Evolutionary conservation across 2,113 vertebrate species (phyloP), one percentile per base, ranked within the genome.

Genomic region (Sakesphorus luctuosus): DNA sequence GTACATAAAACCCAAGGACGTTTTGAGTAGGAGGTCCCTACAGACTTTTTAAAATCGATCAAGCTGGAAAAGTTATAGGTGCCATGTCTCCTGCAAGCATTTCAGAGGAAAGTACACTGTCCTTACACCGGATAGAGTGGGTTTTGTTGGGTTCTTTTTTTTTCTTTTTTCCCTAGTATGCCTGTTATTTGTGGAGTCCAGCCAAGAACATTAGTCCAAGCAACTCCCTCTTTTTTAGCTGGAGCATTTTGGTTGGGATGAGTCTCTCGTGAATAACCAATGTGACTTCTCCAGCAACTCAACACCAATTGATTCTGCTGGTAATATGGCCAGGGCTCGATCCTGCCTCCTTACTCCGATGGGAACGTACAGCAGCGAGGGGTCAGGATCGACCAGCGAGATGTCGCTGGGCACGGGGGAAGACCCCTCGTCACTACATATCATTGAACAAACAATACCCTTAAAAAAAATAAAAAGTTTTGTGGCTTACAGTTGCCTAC

Each of bases 151-250:
- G 44, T 68, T 18, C 10, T 20, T 23, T 33, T 5, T 31, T 44
- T 18, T 26, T 26, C 19, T 55, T 55, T 55, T 55, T 21, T 21
- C 20, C 11, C 38, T 59, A 84, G 23, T 74, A 77, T 88, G 38
- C 67, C 53, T 63, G 87, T n/a, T 94, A 80, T 85, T 65, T 36
- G 77, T 93, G 88, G 73, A 80, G 69, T 84, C 89, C 56, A 90
- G 94, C 96, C 95, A 92, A 97, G 94, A 90, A 95, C 84, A 85
- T 86, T 93, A 88, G 86, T 83, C 67, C 72, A 88, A 88, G 90
- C 53, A 89, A 89, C 68, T 56, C 71, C 71, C 72, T 38, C 26
- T 47, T 58, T 95, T 92, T 69, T 68, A 93, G 89, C 35, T 77
- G 67, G 84, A 72, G 68, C 91, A 62, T 95, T 94, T 94, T 50